These are phyloP conservation scores for Sylvilagus floridanus DNA, from an alignment of 2,797 vertebrate species.

Conservation along the genomic window DNA sequence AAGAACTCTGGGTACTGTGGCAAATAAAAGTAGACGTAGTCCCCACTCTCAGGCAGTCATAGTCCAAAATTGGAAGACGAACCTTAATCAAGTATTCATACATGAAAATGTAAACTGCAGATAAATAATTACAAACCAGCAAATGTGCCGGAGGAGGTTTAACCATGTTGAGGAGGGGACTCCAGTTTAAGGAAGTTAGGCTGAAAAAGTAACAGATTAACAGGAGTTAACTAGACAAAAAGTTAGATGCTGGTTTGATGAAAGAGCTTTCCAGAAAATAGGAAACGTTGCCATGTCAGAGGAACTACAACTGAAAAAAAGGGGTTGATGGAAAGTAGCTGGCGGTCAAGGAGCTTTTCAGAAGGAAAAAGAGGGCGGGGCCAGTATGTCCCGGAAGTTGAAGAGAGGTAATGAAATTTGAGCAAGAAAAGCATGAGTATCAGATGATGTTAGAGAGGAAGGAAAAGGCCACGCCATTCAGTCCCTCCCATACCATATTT, in stretches of 20 bases:
- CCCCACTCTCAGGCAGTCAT: background rate
- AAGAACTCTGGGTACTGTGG: background rate
- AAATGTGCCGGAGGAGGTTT: background rate
- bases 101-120: conserved; percentile 1
- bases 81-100: conserved; percentile 27
- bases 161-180: background rate
- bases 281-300: background rate
- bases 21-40: background rate
- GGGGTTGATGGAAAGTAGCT: background rate
- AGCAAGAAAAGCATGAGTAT: conserved; percentile 15
- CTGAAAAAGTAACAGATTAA: too few species aligned
- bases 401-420: conserved; percentile 30
- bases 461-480: background rate
- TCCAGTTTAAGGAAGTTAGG: background rate
- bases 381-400: background rate
- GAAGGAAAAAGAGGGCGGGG: background rate
- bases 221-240: conserved; percentile 35
- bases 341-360: conserved; percentile 11
- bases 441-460: background rate
- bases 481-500: background rate
- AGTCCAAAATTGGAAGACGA: background rate
- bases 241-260: background rate
- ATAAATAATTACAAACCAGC: background rate
- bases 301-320: background rate
- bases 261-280: conserved; percentile 15